A percentile compares a stretch with the other conserved stretches of the same genome.
phyloP scores from a whole-genome alignment of 2,888 invertebrate genomes.

The Stenoptilia bipunctidactyla region DNA sequence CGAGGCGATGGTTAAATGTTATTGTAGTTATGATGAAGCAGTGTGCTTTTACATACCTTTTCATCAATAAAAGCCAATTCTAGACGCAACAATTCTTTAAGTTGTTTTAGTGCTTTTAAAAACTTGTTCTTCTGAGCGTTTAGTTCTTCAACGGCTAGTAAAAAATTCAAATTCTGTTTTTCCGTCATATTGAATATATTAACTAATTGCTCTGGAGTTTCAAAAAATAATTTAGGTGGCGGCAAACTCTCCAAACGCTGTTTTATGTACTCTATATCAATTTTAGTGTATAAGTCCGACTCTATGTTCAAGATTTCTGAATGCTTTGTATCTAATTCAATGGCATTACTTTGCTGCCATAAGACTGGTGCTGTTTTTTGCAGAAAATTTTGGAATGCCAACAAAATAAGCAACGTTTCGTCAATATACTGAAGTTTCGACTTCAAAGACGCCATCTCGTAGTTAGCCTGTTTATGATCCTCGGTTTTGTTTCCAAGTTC shows the following conservation, averaged over 20 bases:
- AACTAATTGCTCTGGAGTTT: constrained; percentile 42
- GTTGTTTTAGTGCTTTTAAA: constrained; percentile 32
- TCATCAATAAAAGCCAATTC: constrained; percentile 44
- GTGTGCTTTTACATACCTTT: constrained; percentile 41
- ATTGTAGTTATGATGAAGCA: too few relatives aligned
- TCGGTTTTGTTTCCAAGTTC: constrained; percentile 46
- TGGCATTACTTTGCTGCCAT: constrained; percentile 44
- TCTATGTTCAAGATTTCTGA: constrained; percentile 38
- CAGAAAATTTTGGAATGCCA: constrained; percentile 55
- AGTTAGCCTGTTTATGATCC: constrained; percentile 46
- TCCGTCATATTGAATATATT: constrained; percentile 43
- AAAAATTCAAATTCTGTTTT: constrained; percentile 58
- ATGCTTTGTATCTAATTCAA: constrained; percentile 30
- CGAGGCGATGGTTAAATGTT: too few relatives aligned
- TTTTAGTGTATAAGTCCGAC: constrained; percentile 37
- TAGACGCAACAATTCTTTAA: constrained; percentile 32
- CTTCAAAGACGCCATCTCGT: constrained; percentile 48
- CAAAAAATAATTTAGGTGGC: constrained; percentile 45
- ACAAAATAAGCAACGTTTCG: constrained; percentile 46
- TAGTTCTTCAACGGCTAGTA: constrained; percentile 51
- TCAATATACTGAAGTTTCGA: constrained; percentile 57
- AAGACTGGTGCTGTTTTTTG: constrained; percentile 50
- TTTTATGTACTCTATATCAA: constrained; percentile 29
- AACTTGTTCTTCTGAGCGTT: constrained; percentile 49
- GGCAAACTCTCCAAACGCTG: constrained; percentile 33